Percentiles rank a stretch among this genome's conserved stretches.
phyloP scores from a whole-genome alignment of 1,140 invertebrate species.

The Tachypleus tridentatus region DNA sequence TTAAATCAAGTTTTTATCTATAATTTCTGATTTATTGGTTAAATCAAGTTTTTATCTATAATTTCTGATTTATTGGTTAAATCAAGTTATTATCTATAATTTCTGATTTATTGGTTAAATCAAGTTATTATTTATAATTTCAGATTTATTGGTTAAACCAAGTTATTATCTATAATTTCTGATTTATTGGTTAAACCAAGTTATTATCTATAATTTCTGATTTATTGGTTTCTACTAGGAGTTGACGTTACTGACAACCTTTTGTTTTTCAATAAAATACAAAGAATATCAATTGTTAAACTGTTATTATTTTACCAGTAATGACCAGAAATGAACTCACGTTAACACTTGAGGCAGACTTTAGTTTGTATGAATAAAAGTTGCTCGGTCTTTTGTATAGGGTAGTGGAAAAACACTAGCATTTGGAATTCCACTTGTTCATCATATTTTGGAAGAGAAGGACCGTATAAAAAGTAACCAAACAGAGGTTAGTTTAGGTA shows the following conservation, averaged over 20 bases:
- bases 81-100: background rate
- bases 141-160: conserved; percentile 3
- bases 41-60: background rate
- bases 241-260: too few relatives aligned
- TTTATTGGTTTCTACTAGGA: background rate
- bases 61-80: too few relatives aligned
- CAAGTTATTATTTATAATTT: background rate
- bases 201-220: conserved; percentile 5
- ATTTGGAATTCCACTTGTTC: conserved; percentile 85
- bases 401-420: conserved; percentile 96
- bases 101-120: conserved; percentile 2
- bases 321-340: too few relatives aligned
- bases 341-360: too few relatives aligned
- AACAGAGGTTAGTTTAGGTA: too few relatives aligned
- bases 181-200: conserved; percentile 1
- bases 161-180: conserved; percentile 4
- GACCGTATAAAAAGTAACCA: conserved; percentile 10
- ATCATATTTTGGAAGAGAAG: conserved; percentile 60
- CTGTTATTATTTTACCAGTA: too few relatives aligned
- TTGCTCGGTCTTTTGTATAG: conserved; percentile 24
- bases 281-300: too few relatives aligned
- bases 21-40: too few relatives aligned
- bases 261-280: too few relatives aligned
- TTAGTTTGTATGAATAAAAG: too few relatives aligned
- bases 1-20: background rate